Evolutionary conservation across 2,888 invertebrate genomes (phyloP), one percentile per base, ranked within the genome.

Genomic region (Homarus gammarus): DNA sequence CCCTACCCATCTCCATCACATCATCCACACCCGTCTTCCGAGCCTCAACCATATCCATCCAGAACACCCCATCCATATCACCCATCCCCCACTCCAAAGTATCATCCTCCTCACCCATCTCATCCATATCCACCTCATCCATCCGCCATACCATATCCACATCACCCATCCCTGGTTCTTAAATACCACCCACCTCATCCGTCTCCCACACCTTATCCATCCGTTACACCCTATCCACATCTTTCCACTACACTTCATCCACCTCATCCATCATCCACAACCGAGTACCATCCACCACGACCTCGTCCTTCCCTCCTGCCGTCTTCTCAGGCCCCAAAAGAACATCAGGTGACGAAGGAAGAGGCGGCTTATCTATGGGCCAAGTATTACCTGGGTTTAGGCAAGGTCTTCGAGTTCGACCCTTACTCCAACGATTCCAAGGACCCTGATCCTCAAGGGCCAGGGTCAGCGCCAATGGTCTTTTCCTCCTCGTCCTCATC

Each of bases 361-460:
- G 75, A 72, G 40, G 56, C 87, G 27, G 51, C 70, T 6, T 38
- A 73, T 12, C 61, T 75, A 22, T 87, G 87, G 87, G 56, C 12
- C 27, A 87, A 79, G 51, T 87, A 82, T 49, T 87, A 49, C 44
- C 22, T 22, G 15, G 79, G 81, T 38, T 22, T 83, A 31, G 88
- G 75, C 0, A 83, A 83, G 18, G 83, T 83, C 5, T 83, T 83
- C 40, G 27, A 77, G 38, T 81, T 73, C 18, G 83, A 88, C 64
- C 83, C 88, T 1, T 83, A 77, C 51, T 6, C 51, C 2, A 27
- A 6, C 27, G 75, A 1, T 38, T 27, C 44, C 27, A 1, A 75
- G 6, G 75, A 8, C 12, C 75, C n/a, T 33, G 40, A 12, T 12
- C 44, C 12, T 1, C 44, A 40, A 6, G 2, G 1, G n/a, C 75